phyloP scores from a whole-genome alignment of 2,113 vertebrate genomes.

The Microcebus ravelobensis region DNA sequence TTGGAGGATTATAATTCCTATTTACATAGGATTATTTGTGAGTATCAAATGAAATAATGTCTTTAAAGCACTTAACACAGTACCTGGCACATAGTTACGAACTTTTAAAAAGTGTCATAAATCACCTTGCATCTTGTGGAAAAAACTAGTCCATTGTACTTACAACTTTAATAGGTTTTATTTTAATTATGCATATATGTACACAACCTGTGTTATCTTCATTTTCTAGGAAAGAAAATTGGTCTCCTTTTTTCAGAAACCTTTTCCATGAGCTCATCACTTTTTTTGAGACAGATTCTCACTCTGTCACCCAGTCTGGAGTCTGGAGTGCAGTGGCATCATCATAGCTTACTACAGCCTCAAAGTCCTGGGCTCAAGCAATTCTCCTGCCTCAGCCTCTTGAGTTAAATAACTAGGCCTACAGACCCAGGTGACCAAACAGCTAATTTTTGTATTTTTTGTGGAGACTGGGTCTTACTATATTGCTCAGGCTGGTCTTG shows the following conservation, averaged over 20 bases:
- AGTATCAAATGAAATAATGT: background rate
- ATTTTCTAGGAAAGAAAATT: constrained; percentile 47
- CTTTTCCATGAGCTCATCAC: background rate
- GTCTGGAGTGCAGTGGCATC: too few relatives aligned
- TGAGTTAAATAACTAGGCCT: too few relatives aligned
- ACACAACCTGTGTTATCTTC: background rate
- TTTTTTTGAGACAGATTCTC: background rate
- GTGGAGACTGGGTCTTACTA: too few relatives aligned
- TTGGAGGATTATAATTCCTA: constrained; percentile 12
- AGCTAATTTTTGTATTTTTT: too few relatives aligned
- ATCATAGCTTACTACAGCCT: too few relatives aligned
- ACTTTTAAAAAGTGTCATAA: background rate
- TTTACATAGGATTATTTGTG: constrained; percentile 20
- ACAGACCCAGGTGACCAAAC: too few relatives aligned
- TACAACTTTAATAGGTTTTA: background rate
- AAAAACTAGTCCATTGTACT: background rate
- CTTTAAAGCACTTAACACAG: background rate
- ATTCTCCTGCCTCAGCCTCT: too few relatives aligned
- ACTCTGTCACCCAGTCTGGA: too few relatives aligned
- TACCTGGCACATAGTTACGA: background rate
- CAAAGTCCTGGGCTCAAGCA: too few relatives aligned
- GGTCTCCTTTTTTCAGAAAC: background rate
- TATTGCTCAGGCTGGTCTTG: too few relatives aligned
- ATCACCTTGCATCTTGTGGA: background rate
- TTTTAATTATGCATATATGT: background rate